phyloP scores from a whole-genome alignment of 2,797 vertebrate genomes.

The Syncerus caffer region DNA sequence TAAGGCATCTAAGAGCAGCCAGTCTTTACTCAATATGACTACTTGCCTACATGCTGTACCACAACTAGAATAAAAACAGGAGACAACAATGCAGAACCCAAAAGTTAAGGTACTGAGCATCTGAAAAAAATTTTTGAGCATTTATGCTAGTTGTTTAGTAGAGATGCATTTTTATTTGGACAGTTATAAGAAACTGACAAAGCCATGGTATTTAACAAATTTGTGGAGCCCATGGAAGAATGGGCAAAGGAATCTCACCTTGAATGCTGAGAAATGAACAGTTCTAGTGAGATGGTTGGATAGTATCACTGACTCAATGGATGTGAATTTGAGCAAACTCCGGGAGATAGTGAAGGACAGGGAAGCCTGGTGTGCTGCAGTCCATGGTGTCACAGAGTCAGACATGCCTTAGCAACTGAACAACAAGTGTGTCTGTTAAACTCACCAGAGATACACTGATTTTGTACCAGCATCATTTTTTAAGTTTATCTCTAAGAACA shows the following conservation, averaged over 20 bases:
- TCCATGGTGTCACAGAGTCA: background rate
- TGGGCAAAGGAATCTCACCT: background rate
- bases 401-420: background rate
- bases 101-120: background rate
- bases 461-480: background rate
- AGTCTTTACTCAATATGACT: background rate
- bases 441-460: background rate
- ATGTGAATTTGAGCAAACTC: background rate
- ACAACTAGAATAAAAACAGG: background rate
- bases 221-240: background rate
- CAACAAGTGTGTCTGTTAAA: background rate
- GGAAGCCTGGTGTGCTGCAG: background rate
- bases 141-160: background rate
- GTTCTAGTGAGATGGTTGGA: background rate
- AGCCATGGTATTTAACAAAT: background rate
- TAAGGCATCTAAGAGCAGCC: background rate
- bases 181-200: background rate
- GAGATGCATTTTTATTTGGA: constrained; percentile 10
- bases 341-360: background rate
- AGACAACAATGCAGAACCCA: background rate
- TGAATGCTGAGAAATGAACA: background rate
- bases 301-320: background rate
- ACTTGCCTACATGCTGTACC: background rate
- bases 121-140: background rate
- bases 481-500: background rate